These are phyloP conservation scores for Aspidapion aeneum DNA, from an alignment of 2,888 invertebrate genomes.

Conservation along the genomic window DNA sequence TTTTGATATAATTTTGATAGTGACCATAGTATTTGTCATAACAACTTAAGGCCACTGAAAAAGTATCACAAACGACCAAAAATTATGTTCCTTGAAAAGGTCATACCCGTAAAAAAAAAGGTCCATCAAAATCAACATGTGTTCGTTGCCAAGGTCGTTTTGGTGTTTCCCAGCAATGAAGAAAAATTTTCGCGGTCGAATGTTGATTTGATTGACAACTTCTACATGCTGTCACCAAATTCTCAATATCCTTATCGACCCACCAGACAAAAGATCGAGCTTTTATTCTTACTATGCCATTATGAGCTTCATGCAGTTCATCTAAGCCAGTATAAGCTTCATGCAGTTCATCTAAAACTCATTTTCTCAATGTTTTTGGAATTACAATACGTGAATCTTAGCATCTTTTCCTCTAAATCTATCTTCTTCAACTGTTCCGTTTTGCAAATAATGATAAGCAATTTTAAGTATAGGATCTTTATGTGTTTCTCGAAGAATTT, in stretches of 20 bases:
- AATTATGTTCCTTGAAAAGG: background rate
- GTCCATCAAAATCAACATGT: background rate
- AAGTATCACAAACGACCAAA: background rate
- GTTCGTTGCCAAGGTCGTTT: background rate
- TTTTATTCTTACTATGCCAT: background rate
- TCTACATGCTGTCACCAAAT: background rate
- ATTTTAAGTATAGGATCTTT: too few species aligned
- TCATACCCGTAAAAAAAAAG: too few species aligned
- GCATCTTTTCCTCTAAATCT: background rate
- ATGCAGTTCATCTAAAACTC: background rate
- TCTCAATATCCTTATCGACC: background rate
- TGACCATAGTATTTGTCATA: background rate
- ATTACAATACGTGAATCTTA: background rate
- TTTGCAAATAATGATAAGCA: background rate
- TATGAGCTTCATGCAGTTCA: too few species aligned
- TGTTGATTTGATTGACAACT: too few species aligned
- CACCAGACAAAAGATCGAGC: background rate
- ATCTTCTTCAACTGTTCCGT: background rate
- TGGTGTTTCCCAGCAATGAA: background rate
- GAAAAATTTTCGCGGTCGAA: too few species aligned
- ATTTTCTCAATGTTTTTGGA: background rate
- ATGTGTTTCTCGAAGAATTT: too few species aligned
- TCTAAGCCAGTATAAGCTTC: background rate
- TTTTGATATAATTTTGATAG: too few species aligned
- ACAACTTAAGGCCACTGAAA: background rate